Percentiles rank a stretch among this genome's conserved stretches.
Conservation (phyloP, 2,113 vertebrate genomes). For the Rostratula benghalensis region DNA sequence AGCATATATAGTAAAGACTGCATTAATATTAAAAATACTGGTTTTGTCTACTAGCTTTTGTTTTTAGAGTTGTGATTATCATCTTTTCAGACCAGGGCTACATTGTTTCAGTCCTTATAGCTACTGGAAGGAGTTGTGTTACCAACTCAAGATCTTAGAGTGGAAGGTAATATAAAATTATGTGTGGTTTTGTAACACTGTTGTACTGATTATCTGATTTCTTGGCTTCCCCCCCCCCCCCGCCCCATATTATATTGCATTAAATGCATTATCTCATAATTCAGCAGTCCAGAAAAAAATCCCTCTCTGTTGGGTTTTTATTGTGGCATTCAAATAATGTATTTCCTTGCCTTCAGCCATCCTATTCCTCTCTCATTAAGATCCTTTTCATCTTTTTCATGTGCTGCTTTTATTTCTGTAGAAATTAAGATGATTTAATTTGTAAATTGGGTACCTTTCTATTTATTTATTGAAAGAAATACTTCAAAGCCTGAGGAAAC, state of each 20-base stretch:
- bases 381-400: not conserved
- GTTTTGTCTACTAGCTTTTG: not conserved
- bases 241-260: not conserved
- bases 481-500: not conserved
- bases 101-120: not conserved
- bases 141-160: not conserved
- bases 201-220: not conserved
- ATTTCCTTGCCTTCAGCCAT: not conserved
- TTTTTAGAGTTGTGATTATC: not conserved
- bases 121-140: not conserved
- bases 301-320: not conserved
- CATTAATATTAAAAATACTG: not conserved
- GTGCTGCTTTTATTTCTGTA: constrained; percentile 18
- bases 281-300: not conserved
- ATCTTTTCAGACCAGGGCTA: not conserved
- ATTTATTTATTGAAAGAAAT: not conserved
- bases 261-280: not conserved
- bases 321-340: not conserved
- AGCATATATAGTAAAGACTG: not conserved
- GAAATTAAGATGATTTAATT: not conserved
- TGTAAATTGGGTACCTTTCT: not conserved
- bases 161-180: not conserved
- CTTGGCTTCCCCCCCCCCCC: not conserved
- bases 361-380: not conserved
- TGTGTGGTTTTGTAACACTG: not conserved